phyloP scores from a whole-genome alignment of 2,797 vertebrate species.

The Siniperca undulata region DNA sequence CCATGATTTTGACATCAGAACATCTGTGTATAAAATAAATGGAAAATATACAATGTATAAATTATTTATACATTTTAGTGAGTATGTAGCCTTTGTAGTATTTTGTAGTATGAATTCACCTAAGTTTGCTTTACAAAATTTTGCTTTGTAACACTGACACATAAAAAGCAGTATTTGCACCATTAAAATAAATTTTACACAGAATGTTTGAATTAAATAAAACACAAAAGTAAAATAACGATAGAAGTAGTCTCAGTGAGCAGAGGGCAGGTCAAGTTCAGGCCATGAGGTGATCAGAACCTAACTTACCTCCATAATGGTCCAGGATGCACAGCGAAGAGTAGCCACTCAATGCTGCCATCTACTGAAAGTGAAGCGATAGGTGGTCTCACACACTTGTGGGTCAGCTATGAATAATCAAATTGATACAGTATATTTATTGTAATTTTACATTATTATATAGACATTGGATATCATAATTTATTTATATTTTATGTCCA shows the following conservation, averaged over 20 bases:
- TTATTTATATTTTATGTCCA: neutral
- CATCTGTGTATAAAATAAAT: neutral
- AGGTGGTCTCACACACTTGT: neutral
- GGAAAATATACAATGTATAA: neutral
- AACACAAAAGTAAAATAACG: neutral
- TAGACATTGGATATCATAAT: fast-evolving
- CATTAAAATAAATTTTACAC: neutral
- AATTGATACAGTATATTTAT: neutral
- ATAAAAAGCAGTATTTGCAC: neutral
- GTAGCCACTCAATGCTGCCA: slow-evolving; percentile 67
- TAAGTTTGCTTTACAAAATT: neutral
- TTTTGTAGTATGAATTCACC: neutral
- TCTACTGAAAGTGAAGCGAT: slow-evolving; percentile 39
- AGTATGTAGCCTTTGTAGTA: neutral
- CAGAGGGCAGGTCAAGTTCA: slow-evolving; percentile 84
- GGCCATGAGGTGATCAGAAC: slow-evolving; percentile 74
- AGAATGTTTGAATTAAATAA: neutral
- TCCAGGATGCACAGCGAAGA: neutral
- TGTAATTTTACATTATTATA: neutral
- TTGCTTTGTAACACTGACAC: neutral
- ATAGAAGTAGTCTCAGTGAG: neutral
- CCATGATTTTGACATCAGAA: neutral
- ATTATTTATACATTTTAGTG: neutral
- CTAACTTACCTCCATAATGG: slow-evolving; percentile 53
- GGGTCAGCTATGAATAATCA: neutral